Conservation (phyloP, 2,888 invertebrate genomes). For the Tridacna crocea region DNA sequence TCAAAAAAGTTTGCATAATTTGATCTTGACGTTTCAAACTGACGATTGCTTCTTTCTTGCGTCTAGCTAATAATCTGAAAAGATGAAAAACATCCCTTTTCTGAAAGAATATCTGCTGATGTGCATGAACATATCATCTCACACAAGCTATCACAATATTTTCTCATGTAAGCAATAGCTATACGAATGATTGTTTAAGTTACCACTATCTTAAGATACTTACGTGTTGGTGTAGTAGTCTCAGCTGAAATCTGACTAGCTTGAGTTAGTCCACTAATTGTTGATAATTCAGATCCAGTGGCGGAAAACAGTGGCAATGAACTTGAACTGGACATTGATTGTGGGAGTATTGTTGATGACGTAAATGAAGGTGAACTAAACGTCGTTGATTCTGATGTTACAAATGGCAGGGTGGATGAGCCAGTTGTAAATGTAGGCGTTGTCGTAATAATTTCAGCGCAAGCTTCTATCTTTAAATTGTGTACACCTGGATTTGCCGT, state of each 20-base stretch:
- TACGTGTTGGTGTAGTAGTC: not conserved
- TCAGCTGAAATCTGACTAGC: too few relatives aligned
- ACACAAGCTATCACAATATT: too few relatives aligned
- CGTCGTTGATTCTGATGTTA: not conserved
- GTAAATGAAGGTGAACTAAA: not conserved
- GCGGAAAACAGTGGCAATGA: not conserved
- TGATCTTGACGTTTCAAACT: too few relatives aligned
- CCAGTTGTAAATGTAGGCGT: not conserved
- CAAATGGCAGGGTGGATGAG: not conserved
- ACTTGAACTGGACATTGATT: not conserved
- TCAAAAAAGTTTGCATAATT: too few relatives aligned
- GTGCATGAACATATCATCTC: too few relatives aligned
- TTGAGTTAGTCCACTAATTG: too few relatives aligned
- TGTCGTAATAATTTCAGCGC: slow-evolving; percentile 19
- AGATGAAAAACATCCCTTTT: too few relatives aligned
- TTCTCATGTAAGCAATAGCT: too few relatives aligned
- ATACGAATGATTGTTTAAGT: not conserved
- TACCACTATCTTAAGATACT: not conserved
- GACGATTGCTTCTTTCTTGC: too few relatives aligned
- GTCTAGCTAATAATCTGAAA: too few relatives aligned
- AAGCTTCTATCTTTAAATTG: slow-evolving; percentile 33
- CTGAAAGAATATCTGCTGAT: too few relatives aligned
- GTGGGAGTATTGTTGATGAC: not conserved
- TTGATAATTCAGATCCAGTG: too few relatives aligned
- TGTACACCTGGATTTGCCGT: slow-evolving; percentile 14